Base-by-base conservation (phyloP, 2,888 invertebrate genomes). In the Stomorhina lunata region DNA sequence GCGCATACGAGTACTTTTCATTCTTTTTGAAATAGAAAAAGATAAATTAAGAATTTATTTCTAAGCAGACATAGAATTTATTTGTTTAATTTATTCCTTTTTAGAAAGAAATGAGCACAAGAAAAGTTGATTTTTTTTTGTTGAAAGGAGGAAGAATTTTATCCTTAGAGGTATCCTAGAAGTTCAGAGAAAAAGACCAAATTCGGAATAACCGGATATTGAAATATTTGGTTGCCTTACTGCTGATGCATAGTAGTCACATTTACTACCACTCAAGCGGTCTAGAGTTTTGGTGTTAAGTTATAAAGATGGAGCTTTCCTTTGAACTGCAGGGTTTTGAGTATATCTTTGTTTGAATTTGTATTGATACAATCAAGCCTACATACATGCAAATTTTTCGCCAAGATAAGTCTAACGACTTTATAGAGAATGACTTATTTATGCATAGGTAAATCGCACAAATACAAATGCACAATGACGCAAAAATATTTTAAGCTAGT, bases 361-460 rank as follows among this genome's bases (percentile, higher is more conserved):
- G 48, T 57, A 57, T 66, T 79, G 66, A 48, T 59, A 29, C 29
- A 37, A 48, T 59, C 37, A 43, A 69, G 29, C 20, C n/a, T n/a
- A n/a, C n/a, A 27, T 40, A 43, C 27, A 55, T 75, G 25, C 27
- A 66, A 25, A 10, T 40, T 65, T 69, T 37, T 48, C 48, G 20
- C 7, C 29, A 66, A 66, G 68, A 82, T 71, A 75, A 82, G 78
- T 78, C 59, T 71, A 75, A 75, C 69, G 65, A 82, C 75, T 78
- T 81, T 57, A 68, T 17, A 61, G 43, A 65, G 59, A 61, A 77
- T 65, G 65, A 75, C 73, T 75, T 79, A 59, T 75, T 75, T 66
- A 71, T 75, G 73, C 63, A 65, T 3, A 71, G 32, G 45, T 59
- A 76, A 59, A 12, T 75, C 59, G 40, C 1, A 40, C 6, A 5